Base-by-base conservation (phyloP, 2,888 invertebrate genomes). In the Salpingus planirostris region DNA sequence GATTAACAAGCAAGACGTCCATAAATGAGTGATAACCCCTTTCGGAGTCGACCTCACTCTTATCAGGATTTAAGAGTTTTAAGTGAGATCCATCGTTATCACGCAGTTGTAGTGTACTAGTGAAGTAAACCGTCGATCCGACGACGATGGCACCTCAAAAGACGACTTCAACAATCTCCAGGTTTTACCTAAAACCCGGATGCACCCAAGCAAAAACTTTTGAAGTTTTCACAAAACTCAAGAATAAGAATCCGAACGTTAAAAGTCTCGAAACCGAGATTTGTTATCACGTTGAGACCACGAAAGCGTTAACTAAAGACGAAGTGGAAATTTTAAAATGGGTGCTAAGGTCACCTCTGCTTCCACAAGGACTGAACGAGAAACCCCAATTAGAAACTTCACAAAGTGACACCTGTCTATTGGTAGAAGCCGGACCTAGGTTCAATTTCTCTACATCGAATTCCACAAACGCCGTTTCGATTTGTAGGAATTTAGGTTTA, bases 381-480 rank as follows among this genome's bases (percentile, higher is more conserved):
- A n/a, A n/a, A n/a, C n/a, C n/a, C n/a, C n/a, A n/a, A n/a, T n/a
- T n/a, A n/a, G 67, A 69, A 50, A 63, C 67, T 40, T 70, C 75
- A 18, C 56, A 52, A 57, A 24, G 52, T 57, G 21, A 61, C 65
- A 33, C 61, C 68, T 38, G 59, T 66, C 14, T 42, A 70, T 7
- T 90, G 3, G 73, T 93, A 50, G 93, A 93, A 73, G 85, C 91
- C 59, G 93, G 93, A 13, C 93, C 93, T 18, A 79, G 92, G 48
- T 80, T 92, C 49, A 91, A 92, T 65, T 95, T 95, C 62, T 92
- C 91, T 10, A 96, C 96, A 21, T 83, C 97, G 0, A 89, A 89
- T 60, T 95, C 93, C 1, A 95, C 92, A 46, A 97, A 97, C 66
- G 90, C 92, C 14, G 87, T 96, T 1, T 91, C 93, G 30, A 95